phyloP scores from a whole-genome alignment of 2,113 vertebrate species.

The Oreochromis tanganicae region DNA sequence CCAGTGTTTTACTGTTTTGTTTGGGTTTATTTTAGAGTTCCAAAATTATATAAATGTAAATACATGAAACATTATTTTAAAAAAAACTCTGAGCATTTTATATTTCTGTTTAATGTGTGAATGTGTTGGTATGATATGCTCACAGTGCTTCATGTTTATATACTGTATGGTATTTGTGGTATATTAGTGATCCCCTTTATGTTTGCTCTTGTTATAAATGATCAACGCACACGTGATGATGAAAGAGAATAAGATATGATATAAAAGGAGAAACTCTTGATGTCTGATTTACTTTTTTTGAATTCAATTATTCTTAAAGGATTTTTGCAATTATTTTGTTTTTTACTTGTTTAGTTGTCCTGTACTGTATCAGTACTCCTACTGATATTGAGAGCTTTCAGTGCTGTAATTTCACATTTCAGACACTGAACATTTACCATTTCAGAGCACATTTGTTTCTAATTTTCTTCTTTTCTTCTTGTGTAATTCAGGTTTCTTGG shows the following conservation, averaged over 20 bases:
- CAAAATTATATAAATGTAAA: background rate
- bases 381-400: background rate
- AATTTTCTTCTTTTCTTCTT: background rate
- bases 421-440: background rate
- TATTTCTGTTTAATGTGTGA: background rate
- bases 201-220: background rate
- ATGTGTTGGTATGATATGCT: background rate
- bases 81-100: background rate
- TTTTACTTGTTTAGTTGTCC: background rate
- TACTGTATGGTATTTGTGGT: background rate
- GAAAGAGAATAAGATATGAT: background rate
- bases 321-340: background rate
- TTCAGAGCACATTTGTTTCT: background rate
- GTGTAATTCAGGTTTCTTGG: no score
- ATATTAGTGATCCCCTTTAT: background rate
- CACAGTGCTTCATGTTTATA: background rate
- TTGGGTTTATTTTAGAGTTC: background rate
- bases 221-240: background rate
- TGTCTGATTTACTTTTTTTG: background rate
- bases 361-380: constrained; percentile 58
- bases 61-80: background rate
- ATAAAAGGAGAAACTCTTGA: background rate
- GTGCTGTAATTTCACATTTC: background rate
- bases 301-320: background rate
- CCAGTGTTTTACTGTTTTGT: background rate